A percentile compares a stretch with the other conserved stretches of the same genome.
phyloP scores from a whole-genome alignment of 1,140 invertebrate genomes.

The Rhagoletis pomonella region DNA sequence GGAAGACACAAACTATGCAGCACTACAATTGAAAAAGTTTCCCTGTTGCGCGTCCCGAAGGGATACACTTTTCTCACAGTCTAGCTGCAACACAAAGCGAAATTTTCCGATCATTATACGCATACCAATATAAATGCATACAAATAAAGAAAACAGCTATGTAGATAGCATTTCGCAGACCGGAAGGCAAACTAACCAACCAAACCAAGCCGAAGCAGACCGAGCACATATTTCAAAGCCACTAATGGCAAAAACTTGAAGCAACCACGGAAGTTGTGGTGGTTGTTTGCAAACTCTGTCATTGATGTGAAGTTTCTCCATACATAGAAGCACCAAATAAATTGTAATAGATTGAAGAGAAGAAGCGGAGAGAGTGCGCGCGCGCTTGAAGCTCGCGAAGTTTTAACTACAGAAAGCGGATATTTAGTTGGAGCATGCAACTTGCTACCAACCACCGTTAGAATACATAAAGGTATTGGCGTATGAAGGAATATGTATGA shows the following conservation, averaged over 20 bases:
- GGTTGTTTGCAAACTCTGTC: not conserved
- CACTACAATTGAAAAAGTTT: too few species aligned
- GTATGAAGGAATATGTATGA: not conserved
- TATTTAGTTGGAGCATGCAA: not conserved
- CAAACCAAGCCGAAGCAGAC: not conserved
- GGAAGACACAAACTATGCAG: not conserved
- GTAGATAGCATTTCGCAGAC: not conserved
- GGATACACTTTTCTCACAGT: not conserved
- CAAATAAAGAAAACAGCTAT: too few species aligned
- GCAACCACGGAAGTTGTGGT: not conserved
- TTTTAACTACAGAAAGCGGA: not conserved
- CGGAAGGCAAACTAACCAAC: constrained; percentile 14
- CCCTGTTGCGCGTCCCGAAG: not conserved
- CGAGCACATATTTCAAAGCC: not conserved
- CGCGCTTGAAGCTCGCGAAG: not conserved
- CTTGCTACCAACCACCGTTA: not conserved
- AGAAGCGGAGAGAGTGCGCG: not conserved
- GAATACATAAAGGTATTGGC: not conserved
- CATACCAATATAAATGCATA: too few species aligned
- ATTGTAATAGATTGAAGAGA: constrained; percentile 44
- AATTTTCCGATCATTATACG: not conserved
- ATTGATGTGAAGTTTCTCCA: not conserved
- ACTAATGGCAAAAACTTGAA: not conserved
- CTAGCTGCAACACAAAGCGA: not conserved
- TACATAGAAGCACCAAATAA: not conserved